Conservation (phyloP, 2,888 invertebrate species). For the Drosophila differens region DNA sequence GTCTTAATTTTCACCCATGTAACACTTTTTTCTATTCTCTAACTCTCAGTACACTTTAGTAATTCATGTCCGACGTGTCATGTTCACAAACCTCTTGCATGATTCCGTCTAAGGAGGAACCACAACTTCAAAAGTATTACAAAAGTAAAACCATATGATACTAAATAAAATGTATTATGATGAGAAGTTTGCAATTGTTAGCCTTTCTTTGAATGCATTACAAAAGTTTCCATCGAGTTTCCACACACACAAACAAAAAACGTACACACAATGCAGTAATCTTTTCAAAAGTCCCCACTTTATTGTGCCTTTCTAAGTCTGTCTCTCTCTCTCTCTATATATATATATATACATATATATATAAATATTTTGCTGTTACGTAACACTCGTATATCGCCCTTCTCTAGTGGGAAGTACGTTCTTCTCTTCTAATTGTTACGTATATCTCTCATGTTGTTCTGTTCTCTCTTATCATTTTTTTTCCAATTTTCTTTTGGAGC, state of each 20-base stretch:
- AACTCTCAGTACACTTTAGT: conserved; percentile 22
- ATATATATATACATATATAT: neutral
- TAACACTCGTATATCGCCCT: conserved; percentile 3
- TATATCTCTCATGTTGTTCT: conserved; percentile 27
- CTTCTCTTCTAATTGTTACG: conserved; percentile 44
- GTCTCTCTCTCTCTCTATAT: conserved; percentile 1
- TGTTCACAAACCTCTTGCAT: conserved; percentile 32
- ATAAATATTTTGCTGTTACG: conserved; percentile 2
- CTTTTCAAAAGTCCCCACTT: conserved; percentile 25
- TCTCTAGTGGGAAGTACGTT: conserved; percentile 59
- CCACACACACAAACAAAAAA: neutral
- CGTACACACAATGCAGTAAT: conserved; percentile 52
- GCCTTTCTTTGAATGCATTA: conserved; percentile 62
- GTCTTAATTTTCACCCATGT: conserved; percentile 19
- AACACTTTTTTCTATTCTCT: conserved; percentile 9
- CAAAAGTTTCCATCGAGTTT: conserved; percentile 50
- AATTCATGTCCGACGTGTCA: neutral
- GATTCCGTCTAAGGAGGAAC: conserved; percentile 13
- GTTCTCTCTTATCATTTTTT: conserved; percentile 34
- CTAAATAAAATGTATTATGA: conserved; percentile 1
- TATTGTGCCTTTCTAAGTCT: conserved; percentile 16
- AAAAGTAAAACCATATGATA: conserved; percentile 1
- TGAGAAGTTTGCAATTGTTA: conserved; percentile 18
- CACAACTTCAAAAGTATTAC: conserved; percentile 2
- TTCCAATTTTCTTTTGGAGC: conserved; percentile 52